Base-by-base conservation (phyloP, 2,113 vertebrate species). In the Callorhinus ursinus region DNA sequence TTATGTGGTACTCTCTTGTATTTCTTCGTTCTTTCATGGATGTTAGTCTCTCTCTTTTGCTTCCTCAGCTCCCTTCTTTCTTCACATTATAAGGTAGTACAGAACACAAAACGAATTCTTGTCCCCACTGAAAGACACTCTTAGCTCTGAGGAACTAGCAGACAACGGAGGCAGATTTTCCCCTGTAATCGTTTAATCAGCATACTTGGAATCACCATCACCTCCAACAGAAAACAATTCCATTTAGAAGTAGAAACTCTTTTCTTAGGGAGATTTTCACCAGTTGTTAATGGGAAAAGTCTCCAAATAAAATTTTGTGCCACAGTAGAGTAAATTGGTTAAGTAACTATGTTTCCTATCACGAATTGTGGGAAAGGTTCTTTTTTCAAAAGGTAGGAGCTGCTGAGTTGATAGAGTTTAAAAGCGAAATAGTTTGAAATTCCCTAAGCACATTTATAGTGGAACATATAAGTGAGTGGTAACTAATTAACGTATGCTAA, bases 401-500 rank as follows among this genome's bases (percentile, higher is more conserved):
- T 72, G 16, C 39, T 90, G 39, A 85, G 85, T 82, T 89, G 51
- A 57, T 53, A 69, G 59, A 61, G 15, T 93, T 95, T 83, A 79
- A 95, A 93, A 93, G 92, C 19, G 5, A 85, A 84, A 80, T 71
- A 16, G 49, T 28, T 76, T 39, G 65, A 72, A 74, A 89, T 51
- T 65, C 36, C 28, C 28, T 87, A 33, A 81, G 61, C 81, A 90
- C 49, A n/a, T 24, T 76, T 88, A 3, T 53, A 42, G 28, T 90
- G 28, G 39, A 71, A 74, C 57, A n/a, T 53, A 0, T 65, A 83
- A 55, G 31, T 93, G 36, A 91, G 51, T 74, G 53, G n/a, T 90
- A 93, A 91, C 71, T 65, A 88, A 69, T 93, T 87, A 93, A 90
- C 63, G 24, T 81, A 80, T 77, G 82, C 85, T 86, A 94, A 24